These are phyloP conservation scores for Piaya cayana DNA, from an alignment of 2,113 vertebrate species.

Conservation along the genomic window DNA sequence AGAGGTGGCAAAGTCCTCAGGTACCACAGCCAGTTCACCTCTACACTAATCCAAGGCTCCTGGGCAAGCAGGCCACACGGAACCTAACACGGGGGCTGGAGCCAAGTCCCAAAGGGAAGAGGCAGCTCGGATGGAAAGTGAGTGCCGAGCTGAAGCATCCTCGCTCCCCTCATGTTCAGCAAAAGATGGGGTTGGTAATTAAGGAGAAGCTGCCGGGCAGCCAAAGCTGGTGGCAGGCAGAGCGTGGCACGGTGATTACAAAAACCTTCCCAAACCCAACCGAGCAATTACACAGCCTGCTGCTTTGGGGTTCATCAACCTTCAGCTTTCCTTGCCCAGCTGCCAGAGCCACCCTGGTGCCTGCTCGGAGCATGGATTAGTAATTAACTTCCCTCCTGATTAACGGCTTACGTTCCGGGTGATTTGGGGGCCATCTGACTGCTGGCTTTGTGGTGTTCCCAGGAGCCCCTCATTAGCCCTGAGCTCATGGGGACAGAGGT, in stretches of 20 bases:
- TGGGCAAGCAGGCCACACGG: fast-evolving
- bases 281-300: background rate
- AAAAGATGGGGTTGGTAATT: background rate
- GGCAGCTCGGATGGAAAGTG: background rate
- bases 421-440: background rate
- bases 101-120: background rate
- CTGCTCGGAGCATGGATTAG: background rate
- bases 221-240: background rate
- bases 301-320: background rate
- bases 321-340: background rate
- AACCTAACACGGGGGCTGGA: fast-evolving
- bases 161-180: background rate
- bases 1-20: background rate
- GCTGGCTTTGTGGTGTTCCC: background rate
- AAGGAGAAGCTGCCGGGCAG: background rate
- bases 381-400: background rate
- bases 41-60: fast-evolving
- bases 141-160: background rate
- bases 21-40: background rate
- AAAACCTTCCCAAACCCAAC: background rate
- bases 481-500: fast-evolving
- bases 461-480: fast-evolving
- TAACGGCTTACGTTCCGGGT: background rate
- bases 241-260: background rate
- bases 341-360: background rate